A percentile compares a stretch with the other conserved stretches of the same genome.
These are phyloP conservation scores for Pterophyllum scalare DNA, from an alignment of 2,113 vertebrate species.

Conservation along the genomic window DNA sequence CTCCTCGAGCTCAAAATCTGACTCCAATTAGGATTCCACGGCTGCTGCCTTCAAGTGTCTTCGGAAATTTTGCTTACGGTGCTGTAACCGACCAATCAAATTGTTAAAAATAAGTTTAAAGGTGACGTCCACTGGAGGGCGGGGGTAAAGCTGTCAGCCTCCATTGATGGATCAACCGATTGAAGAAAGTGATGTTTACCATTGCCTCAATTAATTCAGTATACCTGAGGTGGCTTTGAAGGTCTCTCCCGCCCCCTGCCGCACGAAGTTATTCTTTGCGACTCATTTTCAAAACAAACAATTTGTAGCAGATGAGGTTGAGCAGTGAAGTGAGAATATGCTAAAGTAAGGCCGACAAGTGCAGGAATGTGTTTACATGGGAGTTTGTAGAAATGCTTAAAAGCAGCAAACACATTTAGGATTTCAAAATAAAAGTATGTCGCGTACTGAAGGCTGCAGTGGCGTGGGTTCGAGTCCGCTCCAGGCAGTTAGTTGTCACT, in stretches of 20 bases:
- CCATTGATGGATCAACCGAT: not conserved
- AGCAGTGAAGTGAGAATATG: not conserved
- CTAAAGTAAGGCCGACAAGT: not conserved
- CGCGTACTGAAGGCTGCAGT: not conserved
- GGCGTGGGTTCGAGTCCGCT: not conserved
- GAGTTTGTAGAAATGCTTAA: not conserved
- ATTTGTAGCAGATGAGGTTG: not conserved
- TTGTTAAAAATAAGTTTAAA: not conserved
- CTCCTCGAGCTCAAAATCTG: slow-evolving; percentile 65
- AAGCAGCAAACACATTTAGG: not conserved
- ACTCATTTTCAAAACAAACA: not conserved
- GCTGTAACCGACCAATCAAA: not conserved
- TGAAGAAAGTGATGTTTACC: not conserved
- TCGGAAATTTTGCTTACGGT: slow-evolving; percentile 6
- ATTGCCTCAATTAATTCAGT: not conserved
- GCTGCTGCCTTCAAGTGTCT: slow-evolving; percentile 52
- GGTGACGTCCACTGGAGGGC: not conserved
- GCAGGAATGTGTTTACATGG: not conserved
- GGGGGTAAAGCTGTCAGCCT: not conserved
- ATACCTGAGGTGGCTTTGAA: not conserved
- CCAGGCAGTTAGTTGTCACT: not conserved
- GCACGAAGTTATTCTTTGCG: not conserved
- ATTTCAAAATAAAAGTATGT: slow-evolving; percentile 11
- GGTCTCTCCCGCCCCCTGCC: slow-evolving; percentile 49
- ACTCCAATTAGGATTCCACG: slow-evolving; percentile 63